phyloP scores from a whole-genome alignment of 2,113 vertebrate genomes.

The Corythaixoides concolor region DNA sequence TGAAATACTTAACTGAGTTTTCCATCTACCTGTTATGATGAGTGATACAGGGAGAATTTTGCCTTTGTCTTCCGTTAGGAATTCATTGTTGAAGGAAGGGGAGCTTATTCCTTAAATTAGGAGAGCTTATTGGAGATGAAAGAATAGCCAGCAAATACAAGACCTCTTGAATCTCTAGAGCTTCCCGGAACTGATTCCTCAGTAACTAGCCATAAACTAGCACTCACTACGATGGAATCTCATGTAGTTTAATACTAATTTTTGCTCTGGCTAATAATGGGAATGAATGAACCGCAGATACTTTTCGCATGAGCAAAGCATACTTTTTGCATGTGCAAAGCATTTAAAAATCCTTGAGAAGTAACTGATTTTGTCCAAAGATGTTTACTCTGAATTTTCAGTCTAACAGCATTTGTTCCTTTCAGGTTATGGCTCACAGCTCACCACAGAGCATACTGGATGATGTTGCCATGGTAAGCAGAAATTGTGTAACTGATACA shows the following conservation, averaged over 20 bases:
- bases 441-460: constrained; percentile 96
- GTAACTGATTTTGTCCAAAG: neutral
- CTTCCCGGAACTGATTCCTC: neutral
- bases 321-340: neutral
- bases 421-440: constrained; percentile 98
- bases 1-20: neutral
- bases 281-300: neutral
- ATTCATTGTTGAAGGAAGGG: neutral
- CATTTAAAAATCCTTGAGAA: neutral
- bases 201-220: neutral
- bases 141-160: neutral
- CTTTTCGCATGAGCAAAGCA: neutral
- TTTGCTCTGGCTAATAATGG: neutral
- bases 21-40: neutral
- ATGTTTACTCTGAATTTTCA: neutral
- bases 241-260: neutral
- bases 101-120: neutral
- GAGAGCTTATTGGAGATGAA: neutral
- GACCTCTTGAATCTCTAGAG: neutral
- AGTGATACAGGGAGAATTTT: neutral
- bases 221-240: neutral
- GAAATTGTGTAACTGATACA: neutral
- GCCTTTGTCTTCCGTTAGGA: neutral
- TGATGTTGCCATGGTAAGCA: constrained; percentile 98
- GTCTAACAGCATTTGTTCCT: constrained; percentile 7